phyloP scores from a whole-genome alignment of 2,113 vertebrate genomes.

The Corydoras sp. region DNA sequence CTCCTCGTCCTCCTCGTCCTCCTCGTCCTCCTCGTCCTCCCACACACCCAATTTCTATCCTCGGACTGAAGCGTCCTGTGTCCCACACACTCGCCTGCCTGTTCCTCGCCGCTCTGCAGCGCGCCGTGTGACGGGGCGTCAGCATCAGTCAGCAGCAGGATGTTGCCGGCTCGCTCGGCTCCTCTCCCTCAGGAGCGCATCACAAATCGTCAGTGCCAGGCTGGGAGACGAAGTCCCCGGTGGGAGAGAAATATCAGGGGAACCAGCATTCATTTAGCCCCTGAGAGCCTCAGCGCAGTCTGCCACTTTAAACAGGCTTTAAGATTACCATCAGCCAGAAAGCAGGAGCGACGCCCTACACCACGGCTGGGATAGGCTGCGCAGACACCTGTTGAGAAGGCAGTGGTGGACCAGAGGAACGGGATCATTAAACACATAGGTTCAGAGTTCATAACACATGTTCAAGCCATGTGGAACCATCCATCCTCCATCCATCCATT shows the following conservation, averaged over 20 bases:
- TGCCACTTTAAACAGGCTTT: slow-evolving; percentile 30
- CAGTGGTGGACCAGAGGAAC: no score
- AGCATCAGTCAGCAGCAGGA: slow-evolving; percentile 33
- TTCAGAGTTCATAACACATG: no score
- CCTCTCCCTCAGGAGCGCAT: slow-evolving; percentile 60
- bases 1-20: no score
- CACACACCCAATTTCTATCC: slow-evolving; percentile 6
- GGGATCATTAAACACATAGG: no score
- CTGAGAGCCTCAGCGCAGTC: slow-evolving; percentile 57
- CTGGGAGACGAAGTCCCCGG: slow-evolving; percentile 63
- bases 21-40: no score
- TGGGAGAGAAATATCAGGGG: slow-evolving; percentile 65
- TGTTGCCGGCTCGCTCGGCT: slow-evolving; percentile 46
- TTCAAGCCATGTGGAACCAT: no score
- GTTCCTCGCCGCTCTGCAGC: slow-evolving; percentile 16
- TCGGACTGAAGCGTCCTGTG: slow-evolving; percentile 17
- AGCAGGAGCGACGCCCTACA: no score
- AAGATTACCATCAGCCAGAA: no score
- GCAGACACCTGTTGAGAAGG: no score
- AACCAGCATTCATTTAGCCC: slow-evolving; percentile 72
- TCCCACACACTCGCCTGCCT: slow-evolving; percentile 2
- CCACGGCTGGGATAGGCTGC: no score
- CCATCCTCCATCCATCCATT: no score
- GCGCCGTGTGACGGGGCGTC: neutral
- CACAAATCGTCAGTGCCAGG: slow-evolving; percentile 64